Evolutionary conservation across 2,113 vertebrate genomes (phyloP).

Genomic region (Caloenas nicobarica): DNA sequence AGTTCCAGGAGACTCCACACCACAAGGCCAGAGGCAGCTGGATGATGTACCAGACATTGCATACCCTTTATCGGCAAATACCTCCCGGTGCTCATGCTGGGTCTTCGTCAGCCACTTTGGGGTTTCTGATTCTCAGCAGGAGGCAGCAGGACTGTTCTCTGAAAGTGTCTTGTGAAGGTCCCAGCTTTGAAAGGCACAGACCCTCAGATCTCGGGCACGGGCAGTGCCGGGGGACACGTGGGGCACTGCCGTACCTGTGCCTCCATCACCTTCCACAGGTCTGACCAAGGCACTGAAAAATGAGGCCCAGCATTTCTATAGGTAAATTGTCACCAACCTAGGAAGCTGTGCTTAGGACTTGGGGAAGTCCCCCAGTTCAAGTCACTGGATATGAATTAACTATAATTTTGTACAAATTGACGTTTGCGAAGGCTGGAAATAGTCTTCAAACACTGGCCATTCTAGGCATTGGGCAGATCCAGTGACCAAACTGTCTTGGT

Average conservation of each 20-base stretch:
- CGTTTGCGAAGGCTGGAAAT: background rate
- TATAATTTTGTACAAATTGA: background rate
- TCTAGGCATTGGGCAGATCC: background rate
- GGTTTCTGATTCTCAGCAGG: background rate
- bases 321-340: background rate
- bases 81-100: background rate
- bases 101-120: background rate
- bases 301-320: background rate
- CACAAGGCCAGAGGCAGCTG: background rate
- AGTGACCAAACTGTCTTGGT: background rate
- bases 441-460: background rate
- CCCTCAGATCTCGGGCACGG: background rate
- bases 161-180: background rate
- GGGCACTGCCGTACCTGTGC: background rate
- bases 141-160: background rate
- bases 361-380: background rate
- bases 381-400: background rate
- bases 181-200: background rate
- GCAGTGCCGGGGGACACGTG: background rate
- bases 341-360: background rate
- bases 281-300: background rate
- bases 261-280: background rate
- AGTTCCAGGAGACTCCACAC: background rate
- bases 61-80: background rate
- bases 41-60: background rate